phyloP scores from a whole-genome alignment of 2,113 vertebrate genomes.

The Chionomys nivalis region DNA sequence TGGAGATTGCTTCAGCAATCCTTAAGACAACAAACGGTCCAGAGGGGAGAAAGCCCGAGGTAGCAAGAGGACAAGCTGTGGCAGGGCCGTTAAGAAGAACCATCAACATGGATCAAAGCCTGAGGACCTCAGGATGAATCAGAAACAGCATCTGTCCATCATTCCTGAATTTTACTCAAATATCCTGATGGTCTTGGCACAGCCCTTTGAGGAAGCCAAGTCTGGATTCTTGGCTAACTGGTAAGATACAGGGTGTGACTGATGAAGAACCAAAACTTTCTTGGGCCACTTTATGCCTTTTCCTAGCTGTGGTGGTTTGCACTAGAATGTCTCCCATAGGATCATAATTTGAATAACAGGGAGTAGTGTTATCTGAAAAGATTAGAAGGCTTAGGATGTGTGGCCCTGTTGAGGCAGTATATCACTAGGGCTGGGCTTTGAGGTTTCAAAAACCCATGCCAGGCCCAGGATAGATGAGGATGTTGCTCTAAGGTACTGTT shows the following conservation, averaged over 20 bases:
- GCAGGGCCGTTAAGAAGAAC: neutral
- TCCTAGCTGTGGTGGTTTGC: neutral
- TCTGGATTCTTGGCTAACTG: neutral
- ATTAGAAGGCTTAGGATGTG: neutral
- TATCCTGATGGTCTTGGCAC: neutral
- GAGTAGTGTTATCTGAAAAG: neutral
- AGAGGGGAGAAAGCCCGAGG: neutral
- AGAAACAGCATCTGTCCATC: neutral
- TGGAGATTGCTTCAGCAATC: neutral
- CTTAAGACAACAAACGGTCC: neutral
- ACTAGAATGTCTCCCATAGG: neutral
- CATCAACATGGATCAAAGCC: neutral
- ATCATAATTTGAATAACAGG: neutral
- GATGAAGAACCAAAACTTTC: neutral
- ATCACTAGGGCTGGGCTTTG: neutral
- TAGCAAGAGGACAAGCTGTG: too few species aligned
- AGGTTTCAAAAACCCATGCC: neutral
- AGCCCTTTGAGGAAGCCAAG: neutral
- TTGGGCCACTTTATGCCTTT: neutral
- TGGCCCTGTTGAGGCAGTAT: neutral
- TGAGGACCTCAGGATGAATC: neutral
- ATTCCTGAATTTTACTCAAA: neutral
- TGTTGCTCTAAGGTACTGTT: neutral
- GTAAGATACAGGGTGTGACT: neutral
- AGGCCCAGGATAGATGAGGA: neutral